Base-by-base conservation (phyloP, 2,888 invertebrate genomes). In the Idaea straminata region DNA sequence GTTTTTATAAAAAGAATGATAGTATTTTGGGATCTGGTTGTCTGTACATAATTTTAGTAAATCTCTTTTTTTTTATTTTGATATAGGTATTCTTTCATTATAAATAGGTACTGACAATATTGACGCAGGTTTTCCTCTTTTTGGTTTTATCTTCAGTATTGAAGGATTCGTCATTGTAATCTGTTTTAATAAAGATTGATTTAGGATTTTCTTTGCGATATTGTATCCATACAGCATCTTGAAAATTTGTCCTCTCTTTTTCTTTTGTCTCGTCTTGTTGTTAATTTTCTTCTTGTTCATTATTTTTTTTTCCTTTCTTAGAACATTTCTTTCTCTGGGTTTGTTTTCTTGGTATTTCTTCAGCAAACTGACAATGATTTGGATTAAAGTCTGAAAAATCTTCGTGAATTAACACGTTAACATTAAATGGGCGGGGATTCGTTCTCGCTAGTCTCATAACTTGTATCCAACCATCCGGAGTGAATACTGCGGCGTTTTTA, bases 401-500 rank as follows among this genome's bases (percentile, higher is more conserved):
- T 4, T 57, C 64, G 13, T 62, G 64, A 59, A 25, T n/a, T n/a
- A 35, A 61, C n/a, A n/a, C n/a, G n/a, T n/a, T n/a, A 66, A 64
- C 66, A 63, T 66, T 63, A 47, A 59, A 64, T 38, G 64, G 66
- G 47, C 59, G 61, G 47, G 59, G 62, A 66, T 66, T 66, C 61
- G 58, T 61, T 61, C 63, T 61, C 62, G 68, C 66, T 36, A 68
- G 15, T 15, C 66, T 60, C 47, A 71, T 59, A 34, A 71, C 35
- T 61, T 69, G 69, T 5, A 62, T 47, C 71, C 71, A 71, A 38
- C 69, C 68, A 59, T 78, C 77, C 61, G 75, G 75, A 15, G 69
- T 76, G 65, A 78, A 79, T 15, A 77, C 72, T 7, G 77, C 73
- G 61, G 72, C 69, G 64, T 73, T 70, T 66, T 77, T 78, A 35